phyloP scores from a whole-genome alignment of 92 coral and sea anemone genomes.

The Porites cylindrica region DNA sequence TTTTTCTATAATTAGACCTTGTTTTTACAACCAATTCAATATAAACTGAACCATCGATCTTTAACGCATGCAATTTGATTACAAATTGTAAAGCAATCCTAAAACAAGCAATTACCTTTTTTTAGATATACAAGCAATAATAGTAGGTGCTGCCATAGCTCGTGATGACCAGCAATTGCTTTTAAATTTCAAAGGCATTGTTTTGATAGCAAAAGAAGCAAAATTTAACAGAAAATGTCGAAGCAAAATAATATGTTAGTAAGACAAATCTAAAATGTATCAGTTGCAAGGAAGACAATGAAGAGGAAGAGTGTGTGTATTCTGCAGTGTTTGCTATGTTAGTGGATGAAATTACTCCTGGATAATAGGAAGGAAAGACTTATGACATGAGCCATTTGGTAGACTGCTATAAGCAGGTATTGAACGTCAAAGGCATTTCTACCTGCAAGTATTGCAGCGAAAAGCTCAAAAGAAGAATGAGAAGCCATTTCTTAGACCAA shows the following conservation, averaged over 20 bases:
- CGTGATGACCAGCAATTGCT: neutral
- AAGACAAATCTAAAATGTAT: neutral
- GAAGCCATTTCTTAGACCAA: constrained; percentile 2
- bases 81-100: too few relatives aligned
- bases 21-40: too few relatives aligned
- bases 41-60: too few relatives aligned
- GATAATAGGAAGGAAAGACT: neutral
- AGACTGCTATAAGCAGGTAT: neutral
- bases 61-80: too few relatives aligned
- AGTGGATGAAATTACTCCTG: constrained; percentile 7
- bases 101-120: too few relatives aligned
- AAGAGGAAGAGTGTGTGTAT: neutral
- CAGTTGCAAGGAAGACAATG: neutral
- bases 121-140: neutral
- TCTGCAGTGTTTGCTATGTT: constrained; percentile 14
- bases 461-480: constrained; percentile 10
- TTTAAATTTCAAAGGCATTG: neutral
- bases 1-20: too few relatives aligned
- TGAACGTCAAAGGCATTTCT: neutral
- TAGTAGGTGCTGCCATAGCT: neutral
- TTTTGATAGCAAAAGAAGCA: neutral
- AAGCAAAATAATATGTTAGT: neutral
- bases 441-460: constrained; percentile 2
- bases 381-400: constrained; percentile 1
- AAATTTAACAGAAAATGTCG: neutral